A percentile compares a stretch with the other conserved stretches of the same genome.
Evolutionary conservation across 2,888 invertebrate genomes (phyloP).

Genomic region (Ornithoptera alexandrae): DNA sequence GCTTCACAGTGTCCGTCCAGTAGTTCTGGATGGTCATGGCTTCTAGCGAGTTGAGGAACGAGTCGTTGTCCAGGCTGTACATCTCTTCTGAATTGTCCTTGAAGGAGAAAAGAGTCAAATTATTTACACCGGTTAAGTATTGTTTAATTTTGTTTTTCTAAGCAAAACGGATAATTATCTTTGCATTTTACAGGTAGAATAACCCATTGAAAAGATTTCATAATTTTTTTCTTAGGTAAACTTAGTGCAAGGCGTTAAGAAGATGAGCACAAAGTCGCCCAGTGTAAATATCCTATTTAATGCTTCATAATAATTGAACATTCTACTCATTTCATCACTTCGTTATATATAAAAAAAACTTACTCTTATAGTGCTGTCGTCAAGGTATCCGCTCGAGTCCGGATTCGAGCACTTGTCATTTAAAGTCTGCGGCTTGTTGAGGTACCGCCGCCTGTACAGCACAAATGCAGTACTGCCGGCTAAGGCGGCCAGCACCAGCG

Average conservation of each 20-base stretch:
- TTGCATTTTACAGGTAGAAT: too few relatives aligned
- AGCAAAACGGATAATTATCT: too few relatives aligned
- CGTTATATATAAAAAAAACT: conserved; percentile 46
- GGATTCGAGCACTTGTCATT: conserved; percentile 91
- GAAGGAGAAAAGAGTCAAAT: conserved; percentile 44
- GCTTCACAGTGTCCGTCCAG: conserved; percentile 95
- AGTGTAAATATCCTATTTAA: too few relatives aligned
- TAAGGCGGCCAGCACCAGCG: conserved; percentile 82
- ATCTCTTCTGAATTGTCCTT: conserved; percentile 96
- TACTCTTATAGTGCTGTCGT: conserved; percentile 92
- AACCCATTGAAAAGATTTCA: too few relatives aligned
- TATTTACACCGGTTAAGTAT: too few relatives aligned
- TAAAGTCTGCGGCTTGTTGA: conserved; percentile 91
- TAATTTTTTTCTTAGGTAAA: too few relatives aligned
- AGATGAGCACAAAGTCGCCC: too few relatives aligned
- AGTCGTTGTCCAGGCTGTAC: conserved; percentile 96
- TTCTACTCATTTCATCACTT: too few relatives aligned
- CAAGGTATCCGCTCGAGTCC: conserved; percentile 92
- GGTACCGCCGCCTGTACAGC: conserved; percentile 84
- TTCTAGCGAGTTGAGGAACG: conserved; percentile 94
- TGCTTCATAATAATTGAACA: too few relatives aligned
- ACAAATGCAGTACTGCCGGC: conserved; percentile 84
- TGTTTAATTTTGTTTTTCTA: too few relatives aligned
- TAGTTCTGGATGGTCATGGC: conserved; percentile 97
- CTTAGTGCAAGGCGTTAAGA: too few relatives aligned